phyloP scores from a whole-genome alignment of 1,140 invertebrate genomes.

The Drosophila navojoa region DNA sequence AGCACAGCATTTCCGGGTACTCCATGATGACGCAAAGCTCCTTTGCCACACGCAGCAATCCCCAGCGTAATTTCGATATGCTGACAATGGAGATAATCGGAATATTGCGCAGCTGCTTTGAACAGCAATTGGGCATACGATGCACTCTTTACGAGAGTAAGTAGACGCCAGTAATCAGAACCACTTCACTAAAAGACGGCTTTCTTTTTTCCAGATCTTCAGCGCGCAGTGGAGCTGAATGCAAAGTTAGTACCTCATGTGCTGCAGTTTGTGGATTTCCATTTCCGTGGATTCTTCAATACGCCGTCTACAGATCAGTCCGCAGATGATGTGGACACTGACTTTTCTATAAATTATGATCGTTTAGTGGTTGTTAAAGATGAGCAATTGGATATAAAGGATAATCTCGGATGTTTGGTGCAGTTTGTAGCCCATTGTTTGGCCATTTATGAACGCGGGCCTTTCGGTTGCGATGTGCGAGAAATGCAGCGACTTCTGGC shows the following conservation, averaged over 20 bases:
- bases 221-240: conserved; percentile 80
- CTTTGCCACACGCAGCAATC: conserved; percentile 66
- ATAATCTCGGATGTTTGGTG: conserved; percentile 72
- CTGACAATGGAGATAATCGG: conserved; percentile 80
- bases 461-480: conserved; percentile 63
- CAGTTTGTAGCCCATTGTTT: conserved; percentile 73
- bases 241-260: conserved; percentile 76
- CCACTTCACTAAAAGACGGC: not conserved
- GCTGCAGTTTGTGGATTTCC: conserved; percentile 78
- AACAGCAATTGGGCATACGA: conserved; percentile 68
- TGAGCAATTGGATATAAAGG: conserved; percentile 60
- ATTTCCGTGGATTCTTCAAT: conserved; percentile 76
- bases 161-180: not conserved
- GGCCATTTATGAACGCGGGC: conserved; percentile 56
- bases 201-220: conserved; percentile 56
- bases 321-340: conserved; percentile 49
- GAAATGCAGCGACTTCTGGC: conserved; percentile 64
- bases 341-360: conserved; percentile 64
- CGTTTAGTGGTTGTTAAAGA: conserved; percentile 47
- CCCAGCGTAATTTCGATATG: conserved; percentile 79
- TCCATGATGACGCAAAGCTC: conserved; percentile 77
- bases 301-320: conserved; percentile 41
- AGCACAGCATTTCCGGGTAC: conserved; percentile 78
- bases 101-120: conserved; percentile 72
- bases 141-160: conserved; percentile 75